phyloP scores from a whole-genome alignment of 2,888 invertebrate genomes.

The Parthenolecanium corni region DNA sequence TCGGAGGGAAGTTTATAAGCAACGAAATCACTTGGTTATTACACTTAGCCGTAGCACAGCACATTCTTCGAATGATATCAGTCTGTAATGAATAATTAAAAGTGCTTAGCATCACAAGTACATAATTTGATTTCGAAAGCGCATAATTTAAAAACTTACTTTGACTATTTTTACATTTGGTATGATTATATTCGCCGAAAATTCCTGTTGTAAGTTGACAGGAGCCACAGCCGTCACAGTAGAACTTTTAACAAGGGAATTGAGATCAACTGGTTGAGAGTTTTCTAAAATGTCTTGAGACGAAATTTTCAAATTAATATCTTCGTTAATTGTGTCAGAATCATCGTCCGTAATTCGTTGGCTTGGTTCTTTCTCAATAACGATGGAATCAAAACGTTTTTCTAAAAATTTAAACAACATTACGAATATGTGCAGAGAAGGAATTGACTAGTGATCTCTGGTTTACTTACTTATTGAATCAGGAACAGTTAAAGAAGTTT shows the following conservation, averaged over 20 bases:
- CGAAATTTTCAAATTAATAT: neutral
- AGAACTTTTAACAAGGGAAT: neutral
- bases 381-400: neutral
- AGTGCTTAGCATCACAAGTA: neutral
- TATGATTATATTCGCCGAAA: conserved; percentile 63
- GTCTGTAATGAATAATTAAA: conserved; percentile 36
- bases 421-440: too few relatives aligned
- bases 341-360: neutral
- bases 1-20: conserved; percentile 56
- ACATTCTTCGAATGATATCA: conserved; percentile 48
- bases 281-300: neutral
- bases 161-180: conserved; percentile 51
- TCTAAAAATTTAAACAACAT: neutral
- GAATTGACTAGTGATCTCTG: too few relatives aligned
- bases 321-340: neutral
- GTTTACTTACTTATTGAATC: neutral
- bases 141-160: conserved; percentile 35
- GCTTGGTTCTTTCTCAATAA: neutral
- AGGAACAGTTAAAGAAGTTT: neutral
- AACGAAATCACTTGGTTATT: conserved; percentile 47
- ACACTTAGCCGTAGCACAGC: conserved; percentile 47
- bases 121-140: neutral
- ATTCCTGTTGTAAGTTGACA: conserved; percentile 56
- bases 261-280: neutral
- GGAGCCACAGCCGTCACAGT: neutral